Base-by-base conservation (phyloP, 2,888 invertebrate genomes). In the Catocala sponsa region DNA sequence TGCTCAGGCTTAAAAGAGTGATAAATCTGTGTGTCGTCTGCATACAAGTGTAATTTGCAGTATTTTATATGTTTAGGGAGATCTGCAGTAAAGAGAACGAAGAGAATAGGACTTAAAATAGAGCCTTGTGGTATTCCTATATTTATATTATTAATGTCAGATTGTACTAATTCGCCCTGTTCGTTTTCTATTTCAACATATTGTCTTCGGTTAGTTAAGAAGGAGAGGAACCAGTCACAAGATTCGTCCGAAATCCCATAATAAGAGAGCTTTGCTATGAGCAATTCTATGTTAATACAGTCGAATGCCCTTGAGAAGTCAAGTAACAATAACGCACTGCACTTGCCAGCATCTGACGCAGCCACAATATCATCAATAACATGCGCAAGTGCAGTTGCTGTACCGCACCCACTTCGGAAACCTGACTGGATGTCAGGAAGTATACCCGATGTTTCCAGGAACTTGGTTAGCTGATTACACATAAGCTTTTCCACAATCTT, bases 301-400 rank as follows among this genome's bases (percentile, higher is more conserved):
- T 58, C 58, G 11, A 58, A 58, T 6, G 58, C 58, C 25, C 58
- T 52, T 10, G 58, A 58, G 10, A 58, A 58, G 32, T 58, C 51
- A 0, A 58, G 12, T 4, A 58, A 46, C 11, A 58, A 11, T 1
- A 58, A 10, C 6, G 25, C 12, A 44, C 12, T 44, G 7, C 43
- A 12, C 43, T 1, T 12, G 6, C 43, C 43, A n/a, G n/a, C 12
- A 12, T 44, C 43, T 12, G 43, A 12, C 4, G 43, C 43, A 12
- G n/a, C 12, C 12, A 44, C 12, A 5, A 44, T 44, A 7, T 44
- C 43, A 44, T 44, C 43, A 7, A 2, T 44, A 7, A 44, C 43
- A 44, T 44, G 43, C 4, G 43, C n/a, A 4, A 44, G 12, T 12
- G 43, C 43, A 4, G 43, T 44, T n/a, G n/a, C n/a, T 4, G 43